Evolutionary conservation across 2,888 invertebrate species (phyloP), one percentile per base, ranked within the genome.

Genomic region (Cheilosia scutellata): DNA sequence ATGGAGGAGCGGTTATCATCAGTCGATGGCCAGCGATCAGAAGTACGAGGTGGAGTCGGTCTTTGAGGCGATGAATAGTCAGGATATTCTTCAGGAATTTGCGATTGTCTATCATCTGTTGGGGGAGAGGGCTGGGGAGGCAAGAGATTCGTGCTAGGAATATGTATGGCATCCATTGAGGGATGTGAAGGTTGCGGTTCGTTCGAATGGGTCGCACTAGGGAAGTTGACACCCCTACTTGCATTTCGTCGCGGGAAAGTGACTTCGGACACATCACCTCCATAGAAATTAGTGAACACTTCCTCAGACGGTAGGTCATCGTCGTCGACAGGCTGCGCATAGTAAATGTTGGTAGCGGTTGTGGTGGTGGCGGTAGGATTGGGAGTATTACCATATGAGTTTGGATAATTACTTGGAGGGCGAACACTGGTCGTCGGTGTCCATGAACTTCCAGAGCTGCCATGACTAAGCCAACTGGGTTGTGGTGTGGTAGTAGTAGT

Each of bases 291-390:
- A 2, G 53, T 51, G 83, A 89, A 89, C 4, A 88, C 70, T 65
- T 89, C 89, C 40, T 88, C 82, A 2, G 89, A 88, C 70, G 88
- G 79, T 72, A 89, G 88, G 47, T 90, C 87, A 13, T 89, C 87
- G n/a, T 90, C 89, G 25, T 88, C 89, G 62, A 90, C 90, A 9
- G 91, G 91, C 76, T 90, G 89, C 29, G 91, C 91, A 77, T 91
- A 91, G 71, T 90, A 91, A 66, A 89, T 84, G 3, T 86, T 88
- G 20, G 87, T 88, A 2, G 82, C 70, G 13, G 75, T 47, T 58
- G 84, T 68, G 29, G 83, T 53, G 58, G 79, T 82, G 16, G 55
- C 9, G 27, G 84, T 75, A n/a, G 37, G 63, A 37, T 25, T 60
- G 57, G 53, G 62, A 27, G 29, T 68, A 62, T 49, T 70, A 71